These are phyloP conservation scores for Stichopus chloronotus DNA, from an alignment of 35 echinoderm and acorn worm genomes.

Conservation along the genomic window DNA sequence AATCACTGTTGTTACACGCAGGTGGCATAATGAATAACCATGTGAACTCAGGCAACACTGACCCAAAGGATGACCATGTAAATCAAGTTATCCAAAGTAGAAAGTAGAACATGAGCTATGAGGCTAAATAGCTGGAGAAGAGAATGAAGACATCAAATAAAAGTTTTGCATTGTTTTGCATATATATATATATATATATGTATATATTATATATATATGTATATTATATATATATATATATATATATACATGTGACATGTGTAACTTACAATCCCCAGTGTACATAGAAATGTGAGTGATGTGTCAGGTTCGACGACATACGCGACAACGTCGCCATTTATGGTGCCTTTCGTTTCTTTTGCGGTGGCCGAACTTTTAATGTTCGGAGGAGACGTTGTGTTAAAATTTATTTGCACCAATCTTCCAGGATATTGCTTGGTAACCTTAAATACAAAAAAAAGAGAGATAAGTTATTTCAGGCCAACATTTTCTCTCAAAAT, in stretches of 20 bases:
- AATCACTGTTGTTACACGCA: no score
- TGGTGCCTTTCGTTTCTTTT: conserved; percentile 1
- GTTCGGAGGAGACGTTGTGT: conserved; percentile 57
- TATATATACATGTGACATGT: neutral
- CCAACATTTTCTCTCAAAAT: neutral
- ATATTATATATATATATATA: no score
- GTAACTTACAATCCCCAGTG: conserved; percentile 53
- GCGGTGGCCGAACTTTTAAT: neutral
- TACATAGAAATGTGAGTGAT: conserved; percentile 46
- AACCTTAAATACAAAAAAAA: conserved; percentile 28
- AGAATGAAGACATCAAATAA: no score
- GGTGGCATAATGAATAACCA: no score
- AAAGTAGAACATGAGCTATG: no score
- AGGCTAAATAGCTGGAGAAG: no score
- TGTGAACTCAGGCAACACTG: no score
- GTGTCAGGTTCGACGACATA: conserved; percentile 58
- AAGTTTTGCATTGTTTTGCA: neutral
- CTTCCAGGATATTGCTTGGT: conserved; percentile 67
- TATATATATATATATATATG: neutral
- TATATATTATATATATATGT: no score
- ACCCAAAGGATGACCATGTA: no score
- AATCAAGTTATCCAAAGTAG: no score
- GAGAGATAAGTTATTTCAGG: neutral
- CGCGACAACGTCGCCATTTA: conserved; percentile 53
- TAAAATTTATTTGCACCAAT: conserved; percentile 57